These are phyloP conservation scores for Adrianichthys oophorus DNA, from an alignment of 2,797 vertebrate genomes.

Conservation along the genomic window DNA sequence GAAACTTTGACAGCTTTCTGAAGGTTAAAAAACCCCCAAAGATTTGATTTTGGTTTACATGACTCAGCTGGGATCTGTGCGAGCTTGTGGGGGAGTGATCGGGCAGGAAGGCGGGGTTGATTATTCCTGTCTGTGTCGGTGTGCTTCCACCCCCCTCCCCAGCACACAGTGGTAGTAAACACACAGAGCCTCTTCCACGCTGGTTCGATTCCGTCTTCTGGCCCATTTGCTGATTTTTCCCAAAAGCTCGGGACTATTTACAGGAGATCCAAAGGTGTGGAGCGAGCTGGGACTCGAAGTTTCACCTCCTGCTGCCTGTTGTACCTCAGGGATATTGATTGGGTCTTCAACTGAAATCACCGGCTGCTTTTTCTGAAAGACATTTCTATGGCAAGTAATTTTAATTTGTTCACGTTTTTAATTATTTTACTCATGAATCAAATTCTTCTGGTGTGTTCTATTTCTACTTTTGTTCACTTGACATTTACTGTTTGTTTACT, in stretches of 20 bases:
- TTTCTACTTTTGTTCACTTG: too few species aligned
- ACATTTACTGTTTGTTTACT: too few species aligned
- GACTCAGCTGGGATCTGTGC: conserved; percentile 63
- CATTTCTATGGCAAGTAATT: conserved; percentile 56
- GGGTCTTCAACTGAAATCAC: conserved; percentile 16
- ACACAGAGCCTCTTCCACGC: conserved; percentile 20
- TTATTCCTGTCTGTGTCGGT: conserved; percentile 21
- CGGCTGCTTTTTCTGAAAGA: conserved; percentile 6
- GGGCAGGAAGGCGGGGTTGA: conserved; percentile 44
- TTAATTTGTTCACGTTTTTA: too few species aligned
- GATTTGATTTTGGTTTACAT: conserved; percentile 46
- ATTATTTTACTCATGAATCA: too few species aligned
- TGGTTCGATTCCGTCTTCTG: conserved; percentile 19
- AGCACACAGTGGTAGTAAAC: conserved; percentile 58
- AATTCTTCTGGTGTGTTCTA: too few species aligned
- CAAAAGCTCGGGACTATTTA: conserved; percentile 21
- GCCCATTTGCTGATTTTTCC: conserved; percentile 11
- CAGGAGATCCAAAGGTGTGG: conserved; percentile 12
- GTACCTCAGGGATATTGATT: conserved; percentile 47
- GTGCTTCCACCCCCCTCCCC: conserved; percentile 14
- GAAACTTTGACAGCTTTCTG: conserved; percentile 13
- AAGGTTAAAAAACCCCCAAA: neutral
- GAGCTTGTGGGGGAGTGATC: conserved; percentile 46
- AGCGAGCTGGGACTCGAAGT: conserved; percentile 25
- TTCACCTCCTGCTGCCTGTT: conserved; percentile 27